Evolutionary conservation across 2,113 vertebrate genomes (phyloP).

Genomic region (Zingel zingel): DNA sequence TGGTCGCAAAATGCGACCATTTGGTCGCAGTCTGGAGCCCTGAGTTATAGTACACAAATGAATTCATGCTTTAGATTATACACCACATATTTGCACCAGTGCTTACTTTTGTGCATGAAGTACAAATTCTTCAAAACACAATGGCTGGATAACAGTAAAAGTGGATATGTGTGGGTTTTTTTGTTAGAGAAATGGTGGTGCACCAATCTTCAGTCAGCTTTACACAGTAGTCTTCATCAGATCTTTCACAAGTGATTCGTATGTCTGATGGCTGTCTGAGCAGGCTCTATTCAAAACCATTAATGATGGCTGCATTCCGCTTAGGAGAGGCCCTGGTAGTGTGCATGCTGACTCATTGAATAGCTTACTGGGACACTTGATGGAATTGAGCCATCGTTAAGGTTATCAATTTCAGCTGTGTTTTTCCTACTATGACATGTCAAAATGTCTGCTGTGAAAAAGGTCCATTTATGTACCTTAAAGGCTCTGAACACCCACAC

Average conservation of each 20-base stretch:
- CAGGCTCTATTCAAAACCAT: neutral
- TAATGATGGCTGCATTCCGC: too few species aligned
- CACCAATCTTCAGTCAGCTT: neutral
- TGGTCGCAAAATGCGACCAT: too few species aligned
- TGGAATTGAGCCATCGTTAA: too few species aligned
- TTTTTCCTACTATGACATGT: too few species aligned
- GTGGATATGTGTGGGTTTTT: neutral
- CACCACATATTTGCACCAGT: neutral
- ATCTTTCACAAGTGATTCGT: slow-evolving; percentile 8
- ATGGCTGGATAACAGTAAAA: neutral
- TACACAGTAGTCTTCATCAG: neutral
- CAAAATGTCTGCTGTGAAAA: too few species aligned
- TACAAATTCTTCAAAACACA: neutral
- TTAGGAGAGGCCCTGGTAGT: too few species aligned
- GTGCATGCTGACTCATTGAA: too few species aligned
- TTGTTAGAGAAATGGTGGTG: too few species aligned
- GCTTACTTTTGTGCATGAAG: neutral
- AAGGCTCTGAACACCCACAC: too few species aligned
- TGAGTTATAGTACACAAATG: neutral
- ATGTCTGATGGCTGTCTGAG: neutral
- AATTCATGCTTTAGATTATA: neutral
- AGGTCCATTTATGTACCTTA: neutral
- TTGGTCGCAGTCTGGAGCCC: too few species aligned
- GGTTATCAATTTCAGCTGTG: too few species aligned
- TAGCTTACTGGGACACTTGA: too few species aligned